Evolutionary conservation across 1,140 invertebrate genomes (phyloP).

Genomic region (Nephila pilipes): DNA sequence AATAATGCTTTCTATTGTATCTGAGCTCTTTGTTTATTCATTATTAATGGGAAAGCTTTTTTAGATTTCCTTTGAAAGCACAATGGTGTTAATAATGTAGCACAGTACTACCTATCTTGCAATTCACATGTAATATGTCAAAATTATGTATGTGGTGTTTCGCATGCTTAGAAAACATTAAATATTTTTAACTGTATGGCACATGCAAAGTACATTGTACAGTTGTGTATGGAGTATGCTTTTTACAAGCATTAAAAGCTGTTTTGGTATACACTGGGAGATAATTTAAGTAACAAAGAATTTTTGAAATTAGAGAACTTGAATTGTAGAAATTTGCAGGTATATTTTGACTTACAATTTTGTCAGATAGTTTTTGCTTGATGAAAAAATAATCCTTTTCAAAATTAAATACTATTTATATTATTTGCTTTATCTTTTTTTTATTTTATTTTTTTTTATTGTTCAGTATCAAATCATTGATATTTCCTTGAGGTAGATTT

Average conservation of each 20-base stretch:
- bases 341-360: too few relatives aligned
- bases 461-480: too few relatives aligned
- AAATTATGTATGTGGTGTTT: conserved; percentile 28
- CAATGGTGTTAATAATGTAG: conserved; percentile 16
- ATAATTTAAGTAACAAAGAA: background rate
- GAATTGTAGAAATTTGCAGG: background rate
- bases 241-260: background rate
- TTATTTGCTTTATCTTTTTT: too few relatives aligned
- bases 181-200: conserved; percentile 40
- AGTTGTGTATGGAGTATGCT: conserved; percentile 17
- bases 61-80: background rate
- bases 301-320: background rate
- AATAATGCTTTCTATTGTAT: too few relatives aligned
- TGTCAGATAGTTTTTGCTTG: too few relatives aligned
- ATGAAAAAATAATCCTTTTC: too few relatives aligned
- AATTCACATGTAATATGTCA: conserved; percentile 26
- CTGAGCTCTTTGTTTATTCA: too few relatives aligned
- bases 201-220: conserved; percentile 51
- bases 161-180: conserved; percentile 27
- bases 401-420: too few relatives aligned
- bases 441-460: too few relatives aligned
- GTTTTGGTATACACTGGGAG: background rate
- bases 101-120: conserved; percentile 14
- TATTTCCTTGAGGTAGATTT: too few relatives aligned
- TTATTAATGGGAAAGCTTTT: background rate